Evolutionary conservation across 2,888 invertebrate genomes (phyloP).

Genomic region (Trichogramma dendrolimi): DNA sequence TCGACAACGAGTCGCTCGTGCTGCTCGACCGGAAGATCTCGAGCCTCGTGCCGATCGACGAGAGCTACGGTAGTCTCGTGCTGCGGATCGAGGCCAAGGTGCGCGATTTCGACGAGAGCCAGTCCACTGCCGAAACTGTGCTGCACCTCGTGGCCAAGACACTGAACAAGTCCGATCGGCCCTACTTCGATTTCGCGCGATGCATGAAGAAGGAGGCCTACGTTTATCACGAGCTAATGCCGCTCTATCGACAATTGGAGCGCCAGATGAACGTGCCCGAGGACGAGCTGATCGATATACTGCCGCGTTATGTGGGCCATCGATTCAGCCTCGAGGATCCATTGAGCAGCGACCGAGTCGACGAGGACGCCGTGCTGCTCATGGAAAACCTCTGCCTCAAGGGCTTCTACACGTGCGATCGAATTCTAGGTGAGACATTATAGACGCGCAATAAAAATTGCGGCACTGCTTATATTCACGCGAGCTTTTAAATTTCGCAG

Average conservation of each 20-base stretch:
- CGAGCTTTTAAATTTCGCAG: slow-evolving; percentile 23
- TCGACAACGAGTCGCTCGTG: neutral
- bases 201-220: slow-evolving; percentile 59
- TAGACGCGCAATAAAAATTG: too few species aligned
- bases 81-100: slow-evolving; percentile 42
- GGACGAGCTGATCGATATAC: slow-evolving; percentile 50
- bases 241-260: slow-evolving; percentile 55
- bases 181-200: slow-evolving; percentile 55
- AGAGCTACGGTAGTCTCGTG: slow-evolving; percentile 62
- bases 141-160: slow-evolving; percentile 58
- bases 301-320: slow-evolving; percentile 58
- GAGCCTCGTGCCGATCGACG: slow-evolving; percentile 45
- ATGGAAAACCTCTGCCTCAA: slow-evolving; percentile 57
- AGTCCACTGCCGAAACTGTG: slow-evolving; percentile 40
- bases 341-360: slow-evolving; percentile 50
- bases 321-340: slow-evolving; percentile 46
- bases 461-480: too few species aligned
- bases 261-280: slow-evolving; percentile 22
- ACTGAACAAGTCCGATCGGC: slow-evolving; percentile 56
- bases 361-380: slow-evolving; percentile 58
- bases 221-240: slow-evolving; percentile 56
- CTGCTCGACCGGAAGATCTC: slow-evolving; percentile 1
- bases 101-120: slow-evolving; percentile 13
- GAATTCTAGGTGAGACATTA: slow-evolving; percentile 46
- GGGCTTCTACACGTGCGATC: slow-evolving; percentile 55